Conservation (phyloP, 1,140 invertebrate genomes). For the Asobara japonica region DNA sequence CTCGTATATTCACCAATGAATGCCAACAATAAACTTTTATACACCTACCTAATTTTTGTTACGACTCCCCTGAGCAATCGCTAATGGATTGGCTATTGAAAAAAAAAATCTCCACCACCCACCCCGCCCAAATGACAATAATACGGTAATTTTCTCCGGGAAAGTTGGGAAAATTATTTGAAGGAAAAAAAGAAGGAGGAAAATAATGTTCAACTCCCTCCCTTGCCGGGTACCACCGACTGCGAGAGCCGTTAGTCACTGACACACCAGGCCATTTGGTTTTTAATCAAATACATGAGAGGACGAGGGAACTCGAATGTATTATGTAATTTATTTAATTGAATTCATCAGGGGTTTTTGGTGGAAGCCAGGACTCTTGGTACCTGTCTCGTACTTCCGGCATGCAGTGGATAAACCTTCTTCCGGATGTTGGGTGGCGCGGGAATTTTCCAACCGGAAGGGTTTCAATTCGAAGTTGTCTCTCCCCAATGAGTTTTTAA, state of each 20-base stretch:
- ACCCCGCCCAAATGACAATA: not conserved
- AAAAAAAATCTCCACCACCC: not conserved
- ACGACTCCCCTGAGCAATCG: slow-evolving; percentile 8
- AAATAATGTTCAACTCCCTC: not conserved
- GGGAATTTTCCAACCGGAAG: too few species aligned
- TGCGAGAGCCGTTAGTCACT: slow-evolving; percentile 19
- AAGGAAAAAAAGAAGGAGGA: not conserved
- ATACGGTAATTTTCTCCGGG: not conserved
- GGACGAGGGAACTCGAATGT: not conserved
- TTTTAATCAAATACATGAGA: not conserved
- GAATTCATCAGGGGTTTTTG: too few species aligned
- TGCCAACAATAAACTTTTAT: not conserved
- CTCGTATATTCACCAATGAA: slow-evolving; percentile 8
- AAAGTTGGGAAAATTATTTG: not conserved
- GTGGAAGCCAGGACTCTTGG: too few species aligned
- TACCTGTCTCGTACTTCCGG: too few species aligned
- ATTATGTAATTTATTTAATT: not conserved
- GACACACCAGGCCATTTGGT: slow-evolving; percentile 10
- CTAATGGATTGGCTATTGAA: slow-evolving; percentile 12
- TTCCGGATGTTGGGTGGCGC: too few species aligned
- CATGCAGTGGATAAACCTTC: too few species aligned
- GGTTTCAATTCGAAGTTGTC: too few species aligned
- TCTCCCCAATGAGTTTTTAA: too few species aligned
- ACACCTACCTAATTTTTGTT: not conserved
- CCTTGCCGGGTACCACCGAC: slow-evolving; percentile 1